Percentiles rank a stretch among this genome's conserved stretches.
Conservation (phyloP, 2,113 vertebrate genomes). For the Neomonachus schauinslandi region DNA sequence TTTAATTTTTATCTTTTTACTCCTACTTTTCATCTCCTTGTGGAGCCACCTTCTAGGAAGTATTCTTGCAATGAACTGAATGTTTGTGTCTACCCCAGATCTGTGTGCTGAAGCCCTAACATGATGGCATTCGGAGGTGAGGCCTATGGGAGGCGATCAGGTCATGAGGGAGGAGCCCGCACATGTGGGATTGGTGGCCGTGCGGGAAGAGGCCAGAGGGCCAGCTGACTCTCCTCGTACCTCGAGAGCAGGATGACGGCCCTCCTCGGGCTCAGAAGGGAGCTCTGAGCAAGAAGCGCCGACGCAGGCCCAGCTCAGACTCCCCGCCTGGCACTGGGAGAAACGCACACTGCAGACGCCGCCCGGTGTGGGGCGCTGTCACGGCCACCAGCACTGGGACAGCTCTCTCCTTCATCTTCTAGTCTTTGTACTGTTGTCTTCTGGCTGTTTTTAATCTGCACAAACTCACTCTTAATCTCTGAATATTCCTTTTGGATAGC, state of each 20-base stretch:
- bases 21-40: neutral
- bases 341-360: neutral
- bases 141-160: neutral
- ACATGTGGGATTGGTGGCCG: fast-evolving
- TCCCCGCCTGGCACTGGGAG: too few species aligned
- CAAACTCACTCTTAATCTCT: neutral
- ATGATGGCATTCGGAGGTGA: neutral
- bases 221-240: neutral
- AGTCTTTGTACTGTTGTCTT: neutral
- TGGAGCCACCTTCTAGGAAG: neutral
- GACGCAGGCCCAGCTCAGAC: neutral
- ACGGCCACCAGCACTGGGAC: neutral
- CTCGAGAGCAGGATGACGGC: neutral
- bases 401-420: neutral
- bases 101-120: neutral
- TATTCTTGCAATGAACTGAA: neutral
- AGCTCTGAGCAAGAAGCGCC: neutral
- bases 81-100: too few species aligned
- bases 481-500: neutral
- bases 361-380: fast-evolving
- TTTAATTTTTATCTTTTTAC: neutral
- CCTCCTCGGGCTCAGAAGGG: too few species aligned
- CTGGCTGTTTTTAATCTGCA: neutral
- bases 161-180: neutral
- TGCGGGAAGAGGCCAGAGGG: neutral